Evolutionary conservation across 2,888 invertebrate species (phyloP).

Genomic region (Geophilus truncorum): DNA sequence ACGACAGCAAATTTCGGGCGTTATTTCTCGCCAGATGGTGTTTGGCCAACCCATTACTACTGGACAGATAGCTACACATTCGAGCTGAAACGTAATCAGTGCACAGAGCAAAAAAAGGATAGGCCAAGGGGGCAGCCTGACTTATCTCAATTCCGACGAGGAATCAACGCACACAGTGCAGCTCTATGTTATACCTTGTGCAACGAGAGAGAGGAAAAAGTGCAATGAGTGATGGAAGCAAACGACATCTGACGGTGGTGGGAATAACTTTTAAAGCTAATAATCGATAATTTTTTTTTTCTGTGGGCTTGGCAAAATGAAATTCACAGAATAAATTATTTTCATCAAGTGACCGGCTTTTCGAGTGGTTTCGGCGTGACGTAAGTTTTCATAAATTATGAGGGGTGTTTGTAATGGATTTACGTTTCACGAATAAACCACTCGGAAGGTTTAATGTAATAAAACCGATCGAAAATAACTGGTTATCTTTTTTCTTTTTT

Average conservation of each 20-base stretch:
- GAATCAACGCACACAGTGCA: neutral
- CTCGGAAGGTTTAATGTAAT: too few relatives aligned
- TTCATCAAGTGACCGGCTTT: too few relatives aligned
- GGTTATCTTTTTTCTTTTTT: too few relatives aligned
- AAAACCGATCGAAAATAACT: too few relatives aligned
- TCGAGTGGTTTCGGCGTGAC: too few relatives aligned
- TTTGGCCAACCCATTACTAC: constrained; percentile 24
- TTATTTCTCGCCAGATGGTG: constrained; percentile 21
- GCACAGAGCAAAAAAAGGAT: neutral
- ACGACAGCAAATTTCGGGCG: constrained; percentile 27
- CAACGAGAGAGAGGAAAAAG: neutral
- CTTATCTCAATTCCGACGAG: constrained; percentile 22
- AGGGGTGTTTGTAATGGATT: too few relatives aligned
- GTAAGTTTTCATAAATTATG: too few relatives aligned
- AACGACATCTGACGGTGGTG: neutral
- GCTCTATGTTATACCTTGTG: neutral
- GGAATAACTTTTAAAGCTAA: neutral
- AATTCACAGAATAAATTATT: too few relatives aligned
- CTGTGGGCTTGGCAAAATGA: too few relatives aligned
- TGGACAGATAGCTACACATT: constrained; percentile 27
- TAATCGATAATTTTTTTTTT: neutral
- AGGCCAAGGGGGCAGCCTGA: constrained; percentile 12
- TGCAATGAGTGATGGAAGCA: neutral
- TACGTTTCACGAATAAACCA: too few relatives aligned
- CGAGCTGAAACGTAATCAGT: constrained; percentile 18